These are phyloP conservation scores for Acronicta leporina DNA, from an alignment of 2,888 invertebrate genomes.

Conservation along the genomic window DNA sequence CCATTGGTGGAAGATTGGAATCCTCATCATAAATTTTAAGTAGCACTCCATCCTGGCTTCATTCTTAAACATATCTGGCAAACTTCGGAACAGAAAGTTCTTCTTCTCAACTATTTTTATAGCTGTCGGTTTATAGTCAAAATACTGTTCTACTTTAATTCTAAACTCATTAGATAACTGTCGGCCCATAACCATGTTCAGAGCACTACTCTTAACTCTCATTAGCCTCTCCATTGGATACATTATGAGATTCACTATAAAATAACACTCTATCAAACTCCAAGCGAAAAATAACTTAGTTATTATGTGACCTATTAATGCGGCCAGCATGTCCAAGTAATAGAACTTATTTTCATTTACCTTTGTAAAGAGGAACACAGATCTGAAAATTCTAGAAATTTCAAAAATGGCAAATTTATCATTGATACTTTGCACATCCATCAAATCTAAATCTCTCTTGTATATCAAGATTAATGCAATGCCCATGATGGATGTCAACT, in stretches of 20 bases:
- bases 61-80: slow-evolving; percentile 32
- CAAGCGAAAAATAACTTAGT: slow-evolving; percentile 59
- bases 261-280: slow-evolving; percentile 57
- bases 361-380: slow-evolving; percentile 59
- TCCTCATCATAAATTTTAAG: slow-evolving; percentile 20
- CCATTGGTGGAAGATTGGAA: slow-evolving; percentile 35
- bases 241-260: slow-evolving; percentile 33
- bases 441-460: slow-evolving; percentile 13
- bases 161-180: slow-evolving; percentile 39
- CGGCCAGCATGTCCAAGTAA: slow-evolving; percentile 53
- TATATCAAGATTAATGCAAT: neutral
- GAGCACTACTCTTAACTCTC: neutral
- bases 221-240: slow-evolving; percentile 33
- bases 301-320: slow-evolving; percentile 52
- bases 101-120: slow-evolving; percentile 9
- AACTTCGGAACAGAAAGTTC: slow-evolving; percentile 34
- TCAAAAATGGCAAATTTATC: slow-evolving; percentile 25
- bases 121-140: slow-evolving; percentile 27
- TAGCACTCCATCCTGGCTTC: slow-evolving; percentile 30
- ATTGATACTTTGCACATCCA: slow-evolving; percentile 14
- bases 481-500: neutral
- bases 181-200: slow-evolving; percentile 10
- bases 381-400: slow-evolving; percentile 56
- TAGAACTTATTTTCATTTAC: slow-evolving; percentile 36
- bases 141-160: slow-evolving; percentile 32